Evolutionary conservation across 2,888 invertebrate species (phyloP).

Genomic region (Drosophila tanythrix): DNA sequence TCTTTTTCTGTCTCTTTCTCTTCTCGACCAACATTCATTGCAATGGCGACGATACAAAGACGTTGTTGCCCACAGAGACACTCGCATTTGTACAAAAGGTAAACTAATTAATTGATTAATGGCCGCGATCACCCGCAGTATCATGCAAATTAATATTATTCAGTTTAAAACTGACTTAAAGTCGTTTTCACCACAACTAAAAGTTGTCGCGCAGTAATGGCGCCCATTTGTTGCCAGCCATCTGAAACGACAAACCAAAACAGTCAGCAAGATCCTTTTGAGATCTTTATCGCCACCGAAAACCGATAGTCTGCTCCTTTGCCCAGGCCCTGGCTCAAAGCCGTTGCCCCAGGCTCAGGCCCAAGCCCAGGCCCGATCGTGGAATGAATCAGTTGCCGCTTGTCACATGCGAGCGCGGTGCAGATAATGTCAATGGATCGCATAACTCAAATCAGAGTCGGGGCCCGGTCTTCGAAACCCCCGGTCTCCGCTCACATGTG

Average conservation of each 20-base stretch:
- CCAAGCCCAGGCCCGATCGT: slow-evolving; percentile 29
- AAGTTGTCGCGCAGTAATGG: slow-evolving; percentile 83
- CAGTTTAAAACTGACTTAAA: slow-evolving; percentile 82
- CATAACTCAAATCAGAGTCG: slow-evolving; percentile 72
- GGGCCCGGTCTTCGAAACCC: slow-evolving; percentile 32
- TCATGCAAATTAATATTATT: slow-evolving; percentile 83
- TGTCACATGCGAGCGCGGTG: slow-evolving; percentile 66
- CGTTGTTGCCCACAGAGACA: slow-evolving; percentile 13
- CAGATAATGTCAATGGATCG: slow-evolving; percentile 77
- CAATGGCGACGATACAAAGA: slow-evolving; percentile 42
- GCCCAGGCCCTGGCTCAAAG: slow-evolving; percentile 7
- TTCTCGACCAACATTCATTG: slow-evolving; percentile 10
- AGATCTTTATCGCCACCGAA: slow-evolving; percentile 82
- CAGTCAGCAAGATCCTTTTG: slow-evolving; percentile 83
- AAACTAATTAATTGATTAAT: slow-evolving; percentile 83
- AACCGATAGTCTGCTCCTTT: slow-evolving; percentile 64
- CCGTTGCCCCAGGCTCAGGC: not conserved
- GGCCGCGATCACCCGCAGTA: slow-evolving; percentile 77
- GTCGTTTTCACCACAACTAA: slow-evolving; percentile 84
- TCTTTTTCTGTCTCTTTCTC: not conserved
- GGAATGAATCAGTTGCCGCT: slow-evolving; percentile 76
- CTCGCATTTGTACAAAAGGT: slow-evolving; percentile 49
- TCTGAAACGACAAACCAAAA: slow-evolving; percentile 54
- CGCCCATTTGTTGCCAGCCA: slow-evolving; percentile 72
- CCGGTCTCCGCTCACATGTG: slow-evolving; percentile 38